Conservation (phyloP, 2,888 invertebrate species). For the Spilarctia lutea region DNA sequence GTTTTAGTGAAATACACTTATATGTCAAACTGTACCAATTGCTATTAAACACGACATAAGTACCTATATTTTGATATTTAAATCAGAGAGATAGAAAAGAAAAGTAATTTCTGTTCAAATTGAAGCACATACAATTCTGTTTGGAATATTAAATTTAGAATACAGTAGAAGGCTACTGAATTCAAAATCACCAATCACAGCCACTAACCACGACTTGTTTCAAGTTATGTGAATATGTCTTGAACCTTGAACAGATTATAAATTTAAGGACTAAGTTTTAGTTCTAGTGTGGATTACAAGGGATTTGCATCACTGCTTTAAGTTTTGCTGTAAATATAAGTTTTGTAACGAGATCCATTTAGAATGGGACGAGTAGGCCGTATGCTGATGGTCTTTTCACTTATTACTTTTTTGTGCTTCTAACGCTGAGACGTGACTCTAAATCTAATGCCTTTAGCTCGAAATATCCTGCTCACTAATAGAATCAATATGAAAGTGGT, state of each 20-base stretch:
- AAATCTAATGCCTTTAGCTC: no score
- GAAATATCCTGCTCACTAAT: no score
- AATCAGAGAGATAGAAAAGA: neutral
- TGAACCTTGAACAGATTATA: neutral
- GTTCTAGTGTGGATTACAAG: neutral
- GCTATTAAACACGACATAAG: neutral
- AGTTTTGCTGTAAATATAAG: neutral
- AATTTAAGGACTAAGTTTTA: neutral
- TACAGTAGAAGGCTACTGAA: neutral
- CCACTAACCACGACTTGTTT: slow-evolving; percentile 4
- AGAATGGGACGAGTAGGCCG: neutral
- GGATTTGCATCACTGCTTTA: neutral
- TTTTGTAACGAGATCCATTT: neutral
- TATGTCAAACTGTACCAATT: neutral
- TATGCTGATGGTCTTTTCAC: no score
- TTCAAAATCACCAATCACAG: slow-evolving; percentile 2
- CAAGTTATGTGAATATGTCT: neutral
- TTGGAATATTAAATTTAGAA: neutral
- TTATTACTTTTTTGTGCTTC: no score
- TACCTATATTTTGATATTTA: neutral
- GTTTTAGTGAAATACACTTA: neutral
- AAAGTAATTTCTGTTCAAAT: neutral
- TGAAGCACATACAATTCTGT: neutral
- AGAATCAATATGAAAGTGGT: no score
- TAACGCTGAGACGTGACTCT: no score